Evolutionary conservation across 2,888 invertebrate species (phyloP), one percentile per base, ranked within the genome.

Genomic region (Thecocarcelia acutangulata): DNA sequence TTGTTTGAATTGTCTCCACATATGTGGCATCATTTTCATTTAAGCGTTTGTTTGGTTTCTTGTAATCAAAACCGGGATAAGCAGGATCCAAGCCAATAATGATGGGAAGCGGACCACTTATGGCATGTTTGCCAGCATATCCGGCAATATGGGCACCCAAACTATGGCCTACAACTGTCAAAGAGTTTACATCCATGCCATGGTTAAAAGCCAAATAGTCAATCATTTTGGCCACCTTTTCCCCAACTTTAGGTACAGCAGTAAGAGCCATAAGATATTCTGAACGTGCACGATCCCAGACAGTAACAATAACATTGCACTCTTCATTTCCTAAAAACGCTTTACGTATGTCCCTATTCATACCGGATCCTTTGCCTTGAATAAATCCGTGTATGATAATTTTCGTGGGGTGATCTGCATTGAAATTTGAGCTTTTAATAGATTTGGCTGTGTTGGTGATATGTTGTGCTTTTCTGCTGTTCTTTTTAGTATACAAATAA

Each of bases 121-220:
- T 91, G 0, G 92, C 91, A 84, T 91, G 91, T 72, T 93, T 93
- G 0, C 93, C 93, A 50, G 93, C 91, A 80, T 92, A 92, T 2
- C 93, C 93, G 58, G 92, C 91, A 8, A 92, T 92, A 86, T 93
- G 93, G 8, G 93, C 93, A 3, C 93, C 93, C 70, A 93, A 89
- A 84, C 93, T 93, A 81, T 93, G 92, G 0, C 93, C 93, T 50
- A 92, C 92, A 4, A 88, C 33, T 90, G 91, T 86, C 90, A 93
- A 81, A 90, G 88, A 0, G 90, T 92, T 12, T 91, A 91, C 68
- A 89, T 88, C 6, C 90, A 91, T 5, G 90, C 91, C 33, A 90
- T 91, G 85, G 89, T 83, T 1, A 90, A 91, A 1, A 91, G 92
- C 85, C 91, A 93, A 86, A 58, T 85, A 86, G 52, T 88, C 86